Percentiles rank a stretch among this genome's conserved stretches.
phyloP scores from a whole-genome alignment of 2,797 vertebrate species.

The Anguilla anguilla region DNA sequence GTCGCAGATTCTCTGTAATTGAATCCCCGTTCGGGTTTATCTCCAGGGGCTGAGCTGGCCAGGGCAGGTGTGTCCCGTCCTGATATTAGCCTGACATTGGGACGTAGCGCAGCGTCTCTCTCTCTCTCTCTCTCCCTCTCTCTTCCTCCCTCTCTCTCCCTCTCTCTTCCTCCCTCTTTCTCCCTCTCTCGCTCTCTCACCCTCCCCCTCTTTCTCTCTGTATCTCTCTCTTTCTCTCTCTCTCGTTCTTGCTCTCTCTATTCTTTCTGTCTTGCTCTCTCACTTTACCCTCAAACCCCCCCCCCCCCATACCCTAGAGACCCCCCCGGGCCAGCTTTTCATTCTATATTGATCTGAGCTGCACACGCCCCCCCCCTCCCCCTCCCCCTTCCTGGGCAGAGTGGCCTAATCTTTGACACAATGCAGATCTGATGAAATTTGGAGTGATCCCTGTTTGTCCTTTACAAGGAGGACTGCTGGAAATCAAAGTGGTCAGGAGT shows the following conservation, averaged over 20 bases:
- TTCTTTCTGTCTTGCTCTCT: not conserved
- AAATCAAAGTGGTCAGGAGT: not conserved
- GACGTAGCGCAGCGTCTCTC: not conserved
- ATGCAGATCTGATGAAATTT: constrained; percentile 48
- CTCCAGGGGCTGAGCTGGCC: not conserved
- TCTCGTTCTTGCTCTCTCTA: not conserved
- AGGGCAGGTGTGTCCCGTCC: not conserved
- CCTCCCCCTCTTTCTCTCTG: too few species aligned
- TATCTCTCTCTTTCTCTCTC: not conserved
- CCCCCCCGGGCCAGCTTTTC: not conserved
- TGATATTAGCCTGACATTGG: not conserved
- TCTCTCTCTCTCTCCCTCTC: not conserved
- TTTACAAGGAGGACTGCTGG: not conserved
- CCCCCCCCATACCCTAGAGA: too few species aligned
- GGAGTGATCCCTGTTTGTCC: constrained; percentile 37
- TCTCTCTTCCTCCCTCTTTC: not conserved
- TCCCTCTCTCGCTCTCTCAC: not conserved
- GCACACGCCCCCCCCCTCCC: not conserved
- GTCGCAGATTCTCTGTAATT: not conserved
- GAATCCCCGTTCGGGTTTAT: not conserved
- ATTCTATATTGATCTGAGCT: not conserved
- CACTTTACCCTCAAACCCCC: not conserved
- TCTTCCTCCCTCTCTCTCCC: not conserved
- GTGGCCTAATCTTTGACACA: not conserved
- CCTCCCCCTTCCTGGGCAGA: not conserved